phyloP scores from a whole-genome alignment of 2,888 invertebrate genomes.

The Athalia cordata region DNA sequence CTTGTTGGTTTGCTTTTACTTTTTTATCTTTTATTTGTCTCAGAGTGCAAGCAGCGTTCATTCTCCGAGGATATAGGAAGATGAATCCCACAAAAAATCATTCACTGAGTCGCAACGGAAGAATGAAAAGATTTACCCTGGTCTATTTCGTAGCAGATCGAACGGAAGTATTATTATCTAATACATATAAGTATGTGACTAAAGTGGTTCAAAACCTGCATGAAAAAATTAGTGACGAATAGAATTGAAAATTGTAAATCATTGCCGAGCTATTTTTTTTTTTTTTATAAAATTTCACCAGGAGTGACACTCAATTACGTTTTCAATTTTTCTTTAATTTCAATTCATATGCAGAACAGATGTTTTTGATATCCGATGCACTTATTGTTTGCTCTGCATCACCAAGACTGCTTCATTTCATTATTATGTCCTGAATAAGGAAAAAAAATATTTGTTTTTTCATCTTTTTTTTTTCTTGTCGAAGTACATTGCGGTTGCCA shows the following conservation, averaged over 20 bases:
- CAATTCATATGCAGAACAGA: slow-evolving; percentile 1
- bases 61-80: background rate
- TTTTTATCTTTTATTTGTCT: background rate
- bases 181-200: too few species aligned
- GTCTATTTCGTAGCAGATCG: background rate
- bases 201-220: too few species aligned
- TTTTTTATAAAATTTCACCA: background rate
- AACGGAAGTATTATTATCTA: background rate
- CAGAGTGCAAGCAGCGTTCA: background rate
- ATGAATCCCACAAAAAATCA: too few species aligned
- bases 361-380: background rate
- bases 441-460: background rate
- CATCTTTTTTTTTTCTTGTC: background rate
- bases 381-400: background rate
- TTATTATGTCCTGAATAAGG: background rate
- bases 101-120: too few species aligned
- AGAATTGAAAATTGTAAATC: background rate
- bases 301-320: background rate
- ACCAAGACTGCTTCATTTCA: too few species aligned
- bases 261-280: background rate
- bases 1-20: background rate
- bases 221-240: background rate
- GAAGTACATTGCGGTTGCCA: background rate
- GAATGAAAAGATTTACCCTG: background rate
- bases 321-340: background rate